Conservation (phyloP, 2,797 vertebrate species). For the Pangasius macronema region DNA sequence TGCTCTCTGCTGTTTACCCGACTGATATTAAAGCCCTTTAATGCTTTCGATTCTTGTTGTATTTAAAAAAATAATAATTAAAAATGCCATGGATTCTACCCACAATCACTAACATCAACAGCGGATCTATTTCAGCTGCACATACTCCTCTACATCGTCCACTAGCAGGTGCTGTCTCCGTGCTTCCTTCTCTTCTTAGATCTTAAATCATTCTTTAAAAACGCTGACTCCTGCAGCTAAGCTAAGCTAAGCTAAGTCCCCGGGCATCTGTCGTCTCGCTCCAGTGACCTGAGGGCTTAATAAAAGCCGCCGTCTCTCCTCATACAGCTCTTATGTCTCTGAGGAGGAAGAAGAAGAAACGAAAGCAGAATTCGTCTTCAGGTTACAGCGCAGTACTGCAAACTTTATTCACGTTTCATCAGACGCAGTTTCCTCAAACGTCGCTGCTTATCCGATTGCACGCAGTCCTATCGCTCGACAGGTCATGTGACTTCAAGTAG, state of each 20-base stretch:
- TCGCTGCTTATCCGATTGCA: constrained; percentile 35
- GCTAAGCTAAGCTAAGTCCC: constrained; percentile 3
- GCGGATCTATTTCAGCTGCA: not conserved
- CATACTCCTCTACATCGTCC: constrained; percentile 10
- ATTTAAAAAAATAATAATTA: too few relatives aligned
- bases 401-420: constrained; percentile 47
- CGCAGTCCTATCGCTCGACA: not conserved
- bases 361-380: not conserved
- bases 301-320: constrained; percentile 8
- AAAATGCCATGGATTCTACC: not conserved
- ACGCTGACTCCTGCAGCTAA: constrained; percentile 44
- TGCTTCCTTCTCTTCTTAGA: not conserved
- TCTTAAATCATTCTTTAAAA: constrained; percentile 12
- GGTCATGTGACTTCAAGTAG: not conserved
- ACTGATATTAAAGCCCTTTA: constrained; percentile 26
- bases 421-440: constrained; percentile 12
- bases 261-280: constrained; percentile 1
- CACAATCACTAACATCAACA: not conserved
- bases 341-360: not conserved
- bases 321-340: not conserved
- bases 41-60: not conserved
- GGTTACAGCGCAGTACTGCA: not conserved
- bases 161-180: constrained; percentile 43
- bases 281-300: constrained; percentile 33
- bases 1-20: constrained; percentile 24